Evolutionary conservation across 1,140 invertebrate genomes (phyloP).

Genomic region (Drosophila sp.): DNA sequence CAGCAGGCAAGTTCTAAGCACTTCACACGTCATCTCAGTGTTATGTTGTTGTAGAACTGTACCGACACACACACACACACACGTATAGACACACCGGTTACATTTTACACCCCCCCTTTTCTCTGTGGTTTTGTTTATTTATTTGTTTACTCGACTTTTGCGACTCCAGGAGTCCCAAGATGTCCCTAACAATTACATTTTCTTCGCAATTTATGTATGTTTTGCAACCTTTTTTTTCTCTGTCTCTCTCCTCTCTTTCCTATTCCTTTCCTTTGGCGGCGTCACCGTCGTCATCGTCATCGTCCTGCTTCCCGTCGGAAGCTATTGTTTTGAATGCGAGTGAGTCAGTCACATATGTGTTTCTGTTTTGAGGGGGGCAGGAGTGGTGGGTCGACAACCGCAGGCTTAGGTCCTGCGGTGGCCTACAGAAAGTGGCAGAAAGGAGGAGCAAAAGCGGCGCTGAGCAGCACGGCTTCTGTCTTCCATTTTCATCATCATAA

Average conservation of each 20-base stretch:
- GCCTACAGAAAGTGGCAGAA: conserved; percentile 20
- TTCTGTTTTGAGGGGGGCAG: conserved; percentile 7
- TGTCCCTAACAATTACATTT: conserved; percentile 73
- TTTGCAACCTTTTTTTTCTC: conserved; percentile 56
- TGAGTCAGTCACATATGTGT: conserved; percentile 50
- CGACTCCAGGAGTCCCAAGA: conserved; percentile 48
- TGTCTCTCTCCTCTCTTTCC: background rate
- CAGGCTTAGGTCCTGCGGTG: conserved; percentile 62
- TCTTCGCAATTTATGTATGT: conserved; percentile 68
- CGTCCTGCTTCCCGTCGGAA: conserved; percentile 27
- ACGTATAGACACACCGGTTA: conserved; percentile 16
- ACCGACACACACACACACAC: conserved; percentile 1
- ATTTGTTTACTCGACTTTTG: conserved; percentile 57
- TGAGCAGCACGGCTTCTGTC: conserved; percentile 8
- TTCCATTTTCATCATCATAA: conserved; percentile 79
- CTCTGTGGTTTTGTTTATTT: conserved; percentile 42
- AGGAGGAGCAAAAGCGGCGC: conserved; percentile 17
- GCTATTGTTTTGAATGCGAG: conserved; percentile 66
- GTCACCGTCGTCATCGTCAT: background rate
- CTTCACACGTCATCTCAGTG: conserved; percentile 17
- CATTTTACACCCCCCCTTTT: background rate
- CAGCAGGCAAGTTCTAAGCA: conserved; percentile 14
- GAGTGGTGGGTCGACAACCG: conserved; percentile 50
- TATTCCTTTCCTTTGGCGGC: conserved; percentile 5
- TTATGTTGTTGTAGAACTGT: conserved; percentile 8